Percentiles rank a stretch among this genome's conserved stretches.
These are phyloP conservation scores for Myanophis thanlyinensis DNA, from an alignment of 2,113 vertebrate species.

Conservation along the genomic window DNA sequence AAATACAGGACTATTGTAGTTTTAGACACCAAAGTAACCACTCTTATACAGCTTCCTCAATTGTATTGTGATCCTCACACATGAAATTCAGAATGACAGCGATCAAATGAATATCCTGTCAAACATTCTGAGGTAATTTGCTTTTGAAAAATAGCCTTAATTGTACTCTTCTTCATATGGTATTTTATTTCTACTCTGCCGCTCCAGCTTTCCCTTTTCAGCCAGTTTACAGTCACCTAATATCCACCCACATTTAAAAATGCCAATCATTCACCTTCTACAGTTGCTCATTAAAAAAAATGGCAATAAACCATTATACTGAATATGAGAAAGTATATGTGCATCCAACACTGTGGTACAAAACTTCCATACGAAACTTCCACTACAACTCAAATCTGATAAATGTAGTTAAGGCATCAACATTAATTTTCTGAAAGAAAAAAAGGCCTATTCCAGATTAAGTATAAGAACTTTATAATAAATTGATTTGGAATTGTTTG, in stretches of 20 bases:
- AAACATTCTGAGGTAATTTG: constrained; percentile 46
- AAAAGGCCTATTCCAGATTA: background rate
- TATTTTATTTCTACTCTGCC: constrained; percentile 63
- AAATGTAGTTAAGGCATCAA: constrained; percentile 23
- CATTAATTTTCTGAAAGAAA: constrained; percentile 1
- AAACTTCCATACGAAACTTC: constrained; percentile 20
- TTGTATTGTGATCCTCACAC: constrained; percentile 65
- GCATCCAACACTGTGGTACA: constrained; percentile 6
- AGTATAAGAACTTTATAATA: constrained; percentile 22
- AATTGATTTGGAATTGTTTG: constrained; percentile 37
- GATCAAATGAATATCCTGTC: constrained; percentile 62
- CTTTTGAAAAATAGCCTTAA: constrained; percentile 69
- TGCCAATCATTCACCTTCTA: constrained; percentile 43
- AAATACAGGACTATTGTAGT: no score
- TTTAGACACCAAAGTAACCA: background rate
- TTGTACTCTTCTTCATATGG: constrained; percentile 70
- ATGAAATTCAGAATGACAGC: constrained; percentile 61
- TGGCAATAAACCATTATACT: constrained; percentile 33
- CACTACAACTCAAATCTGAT: background rate
- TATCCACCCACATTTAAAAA: background rate
- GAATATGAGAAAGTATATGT: background rate
- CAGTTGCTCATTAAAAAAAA: background rate
- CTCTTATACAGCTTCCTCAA: background rate
- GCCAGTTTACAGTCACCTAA: background rate
- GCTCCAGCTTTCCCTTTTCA: background rate